Percentiles rank a stretch among this genome's conserved stretches.
These are phyloP conservation scores for Cavia porcellus DNA, from an alignment of 2,113 vertebrate species.

Conservation along the genomic window DNA sequence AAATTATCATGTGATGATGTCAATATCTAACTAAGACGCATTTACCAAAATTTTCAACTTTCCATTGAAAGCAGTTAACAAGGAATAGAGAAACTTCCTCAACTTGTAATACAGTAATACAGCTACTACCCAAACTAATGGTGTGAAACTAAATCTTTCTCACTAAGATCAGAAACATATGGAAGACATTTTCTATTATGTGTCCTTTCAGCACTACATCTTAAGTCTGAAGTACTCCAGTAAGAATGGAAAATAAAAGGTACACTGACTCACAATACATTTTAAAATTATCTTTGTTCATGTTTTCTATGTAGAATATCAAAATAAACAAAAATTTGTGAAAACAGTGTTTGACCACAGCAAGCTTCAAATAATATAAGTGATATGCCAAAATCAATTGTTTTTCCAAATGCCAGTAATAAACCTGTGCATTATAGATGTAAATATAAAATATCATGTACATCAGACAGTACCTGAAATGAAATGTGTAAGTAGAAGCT, in stretches of 20 bases:
- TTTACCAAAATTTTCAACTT: not conserved
- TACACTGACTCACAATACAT: not conserved
- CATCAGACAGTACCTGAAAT: not conserved
- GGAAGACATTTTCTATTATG: not conserved
- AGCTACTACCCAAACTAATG: not conserved
- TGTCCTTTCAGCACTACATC: not conserved
- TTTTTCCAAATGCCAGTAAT: not conserved
- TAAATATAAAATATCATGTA: not conserved
- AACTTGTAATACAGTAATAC: not conserved
- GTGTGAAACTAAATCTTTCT: not conserved
- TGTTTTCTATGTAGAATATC: not conserved
- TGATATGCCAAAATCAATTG: not conserved
- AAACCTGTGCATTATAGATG: not conserved
- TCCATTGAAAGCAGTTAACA: not conserved
- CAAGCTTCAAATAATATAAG: not conserved
- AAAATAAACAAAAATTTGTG: not conserved
- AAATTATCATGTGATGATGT: not conserved
- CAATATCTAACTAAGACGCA: not conserved
- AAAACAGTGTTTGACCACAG: not conserved
- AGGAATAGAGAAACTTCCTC: not conserved
- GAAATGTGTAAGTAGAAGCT: not conserved
- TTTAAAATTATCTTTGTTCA: not conserved
- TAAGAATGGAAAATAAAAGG: not conserved
- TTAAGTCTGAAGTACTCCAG: not conserved
- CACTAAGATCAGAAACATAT: not conserved